Base-by-base conservation (phyloP, 2,888 invertebrate genomes). In the Labia minor region DNA sequence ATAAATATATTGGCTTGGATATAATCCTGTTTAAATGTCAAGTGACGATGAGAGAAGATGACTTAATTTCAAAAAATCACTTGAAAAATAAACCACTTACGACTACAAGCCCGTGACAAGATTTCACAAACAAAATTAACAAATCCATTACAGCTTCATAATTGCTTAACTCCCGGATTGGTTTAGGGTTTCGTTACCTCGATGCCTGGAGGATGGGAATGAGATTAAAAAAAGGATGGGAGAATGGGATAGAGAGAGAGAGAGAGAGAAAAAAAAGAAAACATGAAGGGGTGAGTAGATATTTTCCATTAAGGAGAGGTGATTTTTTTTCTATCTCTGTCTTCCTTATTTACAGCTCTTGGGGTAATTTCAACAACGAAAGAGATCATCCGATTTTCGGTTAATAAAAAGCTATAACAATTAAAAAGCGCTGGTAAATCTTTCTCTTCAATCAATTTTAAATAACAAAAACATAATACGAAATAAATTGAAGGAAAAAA, bases 21-120 rank as follows among this genome's bases (percentile, higher is more conserved):
- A 49, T 49, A 49, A 49, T 49, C 49, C n/a, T 49, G 49, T 49
- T 49, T 49, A 49, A 49, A 49, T 49, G 49, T 49, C 49, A 49
- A 49, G 49, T 49, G 49, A 49, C 16, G 49, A 49, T 2, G 49
- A 49, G 49, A n/a, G 49, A 49, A n/a, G 49, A 49, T 16, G 49
- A 49, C 49, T 49, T 49, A 49, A 49, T 49, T 49, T 49, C 49
- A 49, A 49, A 49, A 26, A 49, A 49, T 49, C 49, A 49, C 49
- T 49, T 49, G 49, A 49, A 49, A 49, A 49, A 49, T 49, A 49
- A 49, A 49, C 49, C 49, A 49, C 49, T 49, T 49, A 49, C n/a
- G 14, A 11, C 49, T 49, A 11, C 49, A 11, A 16, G 14, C 49
- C n/a, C 16, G 49, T 49, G 49, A 49, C 49, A 49, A 49, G 49